These are phyloP conservation scores for Ranitomeya imitator DNA, from an alignment of 2,113 vertebrate species.

Conservation along the genomic window DNA sequence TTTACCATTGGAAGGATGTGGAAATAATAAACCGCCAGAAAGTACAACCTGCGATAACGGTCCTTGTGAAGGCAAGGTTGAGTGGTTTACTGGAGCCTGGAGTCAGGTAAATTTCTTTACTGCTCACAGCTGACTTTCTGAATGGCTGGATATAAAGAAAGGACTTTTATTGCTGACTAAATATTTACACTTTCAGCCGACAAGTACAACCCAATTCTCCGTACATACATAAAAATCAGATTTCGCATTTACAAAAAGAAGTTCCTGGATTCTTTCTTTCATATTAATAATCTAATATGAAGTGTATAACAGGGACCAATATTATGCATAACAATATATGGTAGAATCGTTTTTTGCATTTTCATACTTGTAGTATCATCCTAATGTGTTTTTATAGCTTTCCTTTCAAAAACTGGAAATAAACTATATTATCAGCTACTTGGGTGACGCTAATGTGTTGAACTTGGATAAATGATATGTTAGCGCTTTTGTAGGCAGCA, in stretches of 20 bases:
- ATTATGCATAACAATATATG: too few relatives aligned
- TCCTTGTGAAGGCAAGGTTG: slow-evolving; percentile 84
- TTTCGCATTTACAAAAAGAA: neutral
- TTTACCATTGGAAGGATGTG: slow-evolving; percentile 90
- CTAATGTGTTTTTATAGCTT: too few relatives aligned
- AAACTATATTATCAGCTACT: too few relatives aligned
- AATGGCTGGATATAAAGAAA: slow-evolving; percentile 9
- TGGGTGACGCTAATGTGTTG: too few relatives aligned
- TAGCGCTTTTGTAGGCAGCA: too few relatives aligned
- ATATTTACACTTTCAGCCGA: neutral
- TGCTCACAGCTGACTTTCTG: neutral
- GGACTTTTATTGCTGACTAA: neutral
- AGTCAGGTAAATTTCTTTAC: slow-evolving; percentile 79
- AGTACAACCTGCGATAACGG: slow-evolving; percentile 81
- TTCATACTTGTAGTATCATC: too few relatives aligned
- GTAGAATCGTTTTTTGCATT: too few relatives aligned
- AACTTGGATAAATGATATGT: too few relatives aligned
- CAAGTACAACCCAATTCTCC: neutral
- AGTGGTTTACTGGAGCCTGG: slow-evolving; percentile 95
- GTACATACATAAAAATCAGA: neutral
- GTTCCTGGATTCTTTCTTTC: neutral
- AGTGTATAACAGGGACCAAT: neutral
- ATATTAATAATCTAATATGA: neutral
- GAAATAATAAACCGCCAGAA: slow-evolving; percentile 79
- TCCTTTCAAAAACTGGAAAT: too few relatives aligned